Base-by-base conservation (phyloP, 2,797 vertebrate species). In the Pelobates cultripes region DNA sequence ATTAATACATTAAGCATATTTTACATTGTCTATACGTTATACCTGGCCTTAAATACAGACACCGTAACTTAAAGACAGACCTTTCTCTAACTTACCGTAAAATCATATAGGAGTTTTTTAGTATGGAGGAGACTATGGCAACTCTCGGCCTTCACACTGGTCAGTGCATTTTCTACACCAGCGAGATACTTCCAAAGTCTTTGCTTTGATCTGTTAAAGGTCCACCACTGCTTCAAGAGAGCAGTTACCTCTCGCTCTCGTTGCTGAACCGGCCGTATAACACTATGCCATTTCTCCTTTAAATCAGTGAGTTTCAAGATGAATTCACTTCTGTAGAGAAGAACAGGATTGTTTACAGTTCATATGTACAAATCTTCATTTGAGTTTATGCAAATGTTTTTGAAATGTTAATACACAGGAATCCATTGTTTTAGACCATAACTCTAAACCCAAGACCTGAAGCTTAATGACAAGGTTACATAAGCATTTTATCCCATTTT, bases 231-330 rank as follows among this genome's bases (percentile, higher is more conserved):
- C 79, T 89, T 92, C 81, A 96, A 87, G 3, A 95, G 90, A 10
- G 88, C 91, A 10, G 93, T 90, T 0, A 96, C 90, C 61, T 94
- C 90, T 0, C 86, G 86, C 86, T 93, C 94, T 84, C 94, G 93
- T 87, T 95, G 95, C 80, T 91, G 90, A 7, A 92, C 86, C 45
- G 92, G 86, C 80, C 81, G 90, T 75, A 93, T 89, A 0, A 94
- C 93, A 0, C 90, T 93, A 86, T 95, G 95, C 97, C 97, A 99
- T 85, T 92, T 94, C 85, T 95, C 94, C 17, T 92, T 90, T 85
- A 99, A 90, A 87, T 92, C 82, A 0, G 94, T 90, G 75, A 98
- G 90, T 87, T 95, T 97, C 68, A 94, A 91, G 87, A 97, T 86
- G 82, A 98, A 96, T 86, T 95, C 94, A 0, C 92, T 94, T 87